Evolutionary conservation across 2,797 vertebrate genomes (phyloP), one percentile per base, ranked within the genome.

Genomic region (Meda fulgida): DNA sequence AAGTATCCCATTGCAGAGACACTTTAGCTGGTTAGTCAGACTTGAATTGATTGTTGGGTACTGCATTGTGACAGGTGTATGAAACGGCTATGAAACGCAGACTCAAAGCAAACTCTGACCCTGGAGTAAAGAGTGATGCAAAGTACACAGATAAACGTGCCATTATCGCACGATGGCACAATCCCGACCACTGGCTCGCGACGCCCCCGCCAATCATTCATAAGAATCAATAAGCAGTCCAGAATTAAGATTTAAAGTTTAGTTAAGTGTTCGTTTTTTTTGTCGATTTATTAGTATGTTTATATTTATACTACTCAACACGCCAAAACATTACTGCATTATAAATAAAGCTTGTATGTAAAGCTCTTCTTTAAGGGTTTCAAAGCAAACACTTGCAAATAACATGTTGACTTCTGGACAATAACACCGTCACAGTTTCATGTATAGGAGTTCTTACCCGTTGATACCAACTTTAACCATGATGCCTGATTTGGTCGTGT

Each of bases 381-480:
- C 11, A 36, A 21, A 36, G 13, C 4, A 29, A 16, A n/a, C 1
- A 2, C 5, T 18, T 58, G 4, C n/a, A 67, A 14, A 5, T 9
- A 55, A 9, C 48, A 1, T 23, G 40, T 63, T 31, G 4, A 34
- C 23, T 58, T 36, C 8, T 60, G 11, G 7, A 16, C 21, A 38
- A 1, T 21, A 26, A 77, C 6, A 16, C 70, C 1, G 2, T 7
- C 5, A 26, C 31, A 13, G 13, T 21, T 73, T 5, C 26, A 18
- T 48, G 18, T 8, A 46, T 13, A 66, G 31, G 11, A 7, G 0
- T 4, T 16, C 95, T 95, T 93, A 96, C 95, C 95, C 95, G 76
- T 96, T 96, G 91, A 96, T 92, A 78, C 95, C 95, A 10, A 96
- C 94, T 95, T 96, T 96, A 86, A 96, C 95, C 95, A 96, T 96